Percentiles rank a stretch among this genome's conserved stretches.
Evolutionary conservation across 1,140 invertebrate genomes (phyloP).

Genomic region (Battus philenor): DNA sequence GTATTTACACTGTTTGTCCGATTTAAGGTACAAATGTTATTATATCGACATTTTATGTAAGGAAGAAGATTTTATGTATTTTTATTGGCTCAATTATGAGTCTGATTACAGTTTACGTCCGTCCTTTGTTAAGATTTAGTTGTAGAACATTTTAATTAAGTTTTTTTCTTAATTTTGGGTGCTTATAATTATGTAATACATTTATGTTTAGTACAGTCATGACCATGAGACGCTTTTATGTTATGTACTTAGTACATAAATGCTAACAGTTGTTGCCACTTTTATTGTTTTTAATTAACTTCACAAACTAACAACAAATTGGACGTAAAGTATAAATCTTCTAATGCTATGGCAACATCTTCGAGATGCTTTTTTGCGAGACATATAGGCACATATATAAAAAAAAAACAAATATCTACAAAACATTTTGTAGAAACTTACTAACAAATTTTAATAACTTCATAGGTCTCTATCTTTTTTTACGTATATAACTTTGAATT

Average conservation of each 20-base stretch:
- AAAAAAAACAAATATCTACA: too few relatives aligned
- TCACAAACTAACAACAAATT: too few relatives aligned
- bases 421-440: too few relatives aligned
- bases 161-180: constrained; percentile 8
- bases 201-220: constrained; percentile 7
- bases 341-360: too few relatives aligned
- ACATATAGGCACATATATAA: too few relatives aligned
- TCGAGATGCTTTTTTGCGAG: too few relatives aligned
- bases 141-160: constrained; percentile 1
- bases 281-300: background rate
- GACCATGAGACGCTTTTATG: background rate
- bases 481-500: too few relatives aligned
- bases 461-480: too few relatives aligned
- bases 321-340: too few relatives aligned
- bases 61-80: background rate
- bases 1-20: constrained; percentile 18
- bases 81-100: constrained; percentile 8
- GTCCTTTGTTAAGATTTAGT: constrained; percentile 8
- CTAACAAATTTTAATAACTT: too few relatives aligned
- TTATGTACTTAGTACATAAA: background rate
- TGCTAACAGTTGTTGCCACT: background rate
- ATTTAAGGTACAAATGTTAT: constrained; percentile 23
- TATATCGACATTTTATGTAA: constrained; percentile 8
- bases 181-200: background rate
- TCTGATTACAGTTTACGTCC: constrained; percentile 11